Base-by-base conservation (phyloP, 35 echinoderm and acorn worm species). In the Chiridota heheva region DNA sequence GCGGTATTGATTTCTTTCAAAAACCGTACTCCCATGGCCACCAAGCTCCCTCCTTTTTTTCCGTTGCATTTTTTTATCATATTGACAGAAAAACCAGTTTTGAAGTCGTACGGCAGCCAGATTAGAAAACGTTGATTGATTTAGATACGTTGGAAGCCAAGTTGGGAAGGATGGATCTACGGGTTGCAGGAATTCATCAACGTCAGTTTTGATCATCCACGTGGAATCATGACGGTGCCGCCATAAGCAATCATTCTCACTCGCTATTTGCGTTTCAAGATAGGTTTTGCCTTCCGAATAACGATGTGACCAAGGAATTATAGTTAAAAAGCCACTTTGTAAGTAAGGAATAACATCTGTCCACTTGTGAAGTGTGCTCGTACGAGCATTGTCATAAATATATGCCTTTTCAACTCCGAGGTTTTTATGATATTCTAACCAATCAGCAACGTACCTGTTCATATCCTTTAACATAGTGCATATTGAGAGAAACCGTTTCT, bases 391-490 rank as follows among this genome's bases (percentile, higher is more conserved):
- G 41, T 90, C 87, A 58, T 96, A 96, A 8, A 96, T 90, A 29
- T 90, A 96, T 37, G 88, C 92, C 62, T 89, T 80, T 76, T 96
- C 82, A 2, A 96, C 76, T 31, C 87, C 92, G 38, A 86, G 49
- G 7, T 90, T 69, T 7, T 40, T 75, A 45, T 96, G 78, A 38
- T 87, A 96, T 26, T 86, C 70, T 44, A 96, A 83, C 92, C 92
- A 96, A 55, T 81, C 67, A 1, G 82, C 69, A 5, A 96, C 69
- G 26, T 81, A 82, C 4, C 65, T 48, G 49, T 96, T 83, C 82
- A 96, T 90, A 36, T 81, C 42, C 61, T 96, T 96, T 0, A 90
- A 64, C 92, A 96, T 96, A 1, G 92, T 96, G 60, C 92, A 96
- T 7, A 90, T 82, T 12, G 84, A 67, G 4, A 96, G 46, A 46